Base-by-base conservation (phyloP, 2,888 invertebrate species). In the Ochropleura leucogaster region DNA sequence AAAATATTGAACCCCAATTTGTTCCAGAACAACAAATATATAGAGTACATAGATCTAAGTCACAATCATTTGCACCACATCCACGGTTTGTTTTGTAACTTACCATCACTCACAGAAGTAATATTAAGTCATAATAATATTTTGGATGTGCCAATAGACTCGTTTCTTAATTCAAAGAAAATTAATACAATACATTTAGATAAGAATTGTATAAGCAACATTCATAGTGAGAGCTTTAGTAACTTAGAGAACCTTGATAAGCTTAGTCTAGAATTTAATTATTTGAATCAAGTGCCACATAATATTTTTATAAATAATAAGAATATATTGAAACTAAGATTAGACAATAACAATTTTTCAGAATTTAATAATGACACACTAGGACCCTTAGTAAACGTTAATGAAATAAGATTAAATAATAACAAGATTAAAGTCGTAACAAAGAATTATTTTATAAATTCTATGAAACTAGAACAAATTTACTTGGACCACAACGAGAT, bases 61-160 rank as follows among this genome's bases (percentile, higher is more conserved):
- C 98, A 98, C 93, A 99, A 99, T 93, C 99, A 99, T 94, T 97
- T 99, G 82, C 99, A 99, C 94, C 98, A 98, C 88, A 98, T 99
- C 68, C 97, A 98, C 85, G 98, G 98, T 0, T 97, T 99, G 44
- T 98, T 99, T 93, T 97, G 98, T 79, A 97, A 98, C 91, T 95
- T 99, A 83, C 98, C 98, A 0, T 98, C 98, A 85, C 95, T 99
- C 47, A 97, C 97, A 70, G 98, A 99, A 94, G 95, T 99, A 71
- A 98, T 98, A 89, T 96, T 99, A 75, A 98, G 98, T 74, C 98
- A 98, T 94, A 99, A 99, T 94, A 99, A 99, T 93, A 98, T 99
- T 87, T 96, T 99, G 83, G 98, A 98, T 93, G 97, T 99, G 91
- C 98, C 98, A 68, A 97, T 97, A 63, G 98, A 98, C 90, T 98